Percentiles rank a stretch among this genome's conserved stretches.
Evolutionary conservation across 2,113 vertebrate species (phyloP).

Genomic region (Heteronetta atricapilla): DNA sequence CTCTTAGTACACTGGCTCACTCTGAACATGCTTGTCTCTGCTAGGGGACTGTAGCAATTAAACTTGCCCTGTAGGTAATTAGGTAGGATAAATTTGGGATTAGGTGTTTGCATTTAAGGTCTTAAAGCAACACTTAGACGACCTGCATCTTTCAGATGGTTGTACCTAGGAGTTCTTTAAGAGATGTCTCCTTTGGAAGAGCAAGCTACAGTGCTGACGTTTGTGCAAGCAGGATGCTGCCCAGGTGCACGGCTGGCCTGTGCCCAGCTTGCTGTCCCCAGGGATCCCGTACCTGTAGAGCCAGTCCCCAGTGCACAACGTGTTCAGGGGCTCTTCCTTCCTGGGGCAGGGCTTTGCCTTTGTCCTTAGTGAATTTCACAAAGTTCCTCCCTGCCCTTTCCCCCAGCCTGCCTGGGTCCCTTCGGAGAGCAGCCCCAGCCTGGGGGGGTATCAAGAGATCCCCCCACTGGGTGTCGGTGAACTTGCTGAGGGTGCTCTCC

Average conservation of each 20-base stretch:
- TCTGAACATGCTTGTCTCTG: background rate
- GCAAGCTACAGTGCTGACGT: too few relatives aligned
- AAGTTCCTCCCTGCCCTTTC: background rate
- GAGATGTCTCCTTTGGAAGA: background rate
- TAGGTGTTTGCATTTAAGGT: background rate
- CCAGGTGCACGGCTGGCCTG: too few relatives aligned
- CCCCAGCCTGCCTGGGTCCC: accelerated
- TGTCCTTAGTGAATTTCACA: background rate
- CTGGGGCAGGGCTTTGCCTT: background rate
- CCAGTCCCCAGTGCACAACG: background rate
- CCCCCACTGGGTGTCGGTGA: background rate
- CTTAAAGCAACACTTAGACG: background rate
- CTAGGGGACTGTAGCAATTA: background rate
- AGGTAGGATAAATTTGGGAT: background rate
- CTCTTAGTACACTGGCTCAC: background rate
- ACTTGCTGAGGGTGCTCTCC: background rate
- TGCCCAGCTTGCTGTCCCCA: background rate
- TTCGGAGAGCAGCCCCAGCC: background rate
- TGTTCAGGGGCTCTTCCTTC: background rate
- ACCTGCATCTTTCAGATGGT: too few relatives aligned
- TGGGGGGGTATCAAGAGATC: background rate
- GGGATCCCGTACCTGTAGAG: background rate
- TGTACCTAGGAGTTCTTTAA: background rate
- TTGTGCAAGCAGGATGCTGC: too few relatives aligned
- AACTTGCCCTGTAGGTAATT: background rate